Evolutionary conservation across 2,888 invertebrate species (phyloP), one percentile per base, ranked within the genome.

Genomic region (Drosophila vallismaia): DNA sequence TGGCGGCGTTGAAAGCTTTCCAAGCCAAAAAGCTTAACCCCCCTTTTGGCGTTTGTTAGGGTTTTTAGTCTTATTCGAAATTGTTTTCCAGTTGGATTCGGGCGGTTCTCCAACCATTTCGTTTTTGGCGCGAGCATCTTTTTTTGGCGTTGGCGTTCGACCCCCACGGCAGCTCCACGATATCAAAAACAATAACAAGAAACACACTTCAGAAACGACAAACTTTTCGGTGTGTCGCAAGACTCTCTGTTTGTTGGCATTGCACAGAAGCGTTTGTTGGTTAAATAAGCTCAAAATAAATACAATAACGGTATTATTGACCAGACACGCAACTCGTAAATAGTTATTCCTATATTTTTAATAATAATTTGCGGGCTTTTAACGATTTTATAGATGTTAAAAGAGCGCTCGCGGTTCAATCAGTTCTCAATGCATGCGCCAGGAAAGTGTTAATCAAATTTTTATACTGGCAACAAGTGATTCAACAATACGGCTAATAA

Each of bases 371-470:
- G 64, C 45, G 26, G 52, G 54, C 66, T 74, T 53, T 53, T 70
- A 71, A 46, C 36, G 48, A 52, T 40, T 50, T 59, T 38, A 33
- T 50, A 60, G 12, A 51, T 38, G 56, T 57, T 56, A 57, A 42
- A 62, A 51, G 44, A 14, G 68, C 54, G 55, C n/a, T 38, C 63
- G 19, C 83, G 74, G 55, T 53, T 68, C 49, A 71, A 78, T 64
- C 51, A 36, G 44, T 67, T 50, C 29, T 56, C 64, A 44, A 66
- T 74, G 55, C 80, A 80, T 74, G 76, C 79, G 60, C 55, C 70
- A 54, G 53, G 55, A 77, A 83, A 77, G 80, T 81, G 80, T 56
- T 81, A 86, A 86, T 86, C 83, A 68, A 62, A 67, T 66, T 40
- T 63, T 86, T 75, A 19, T 66, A 79, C 66, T 77, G 75, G 69